Base-by-base conservation (phyloP, 2,888 invertebrate species). In the Spicauda simplicius region DNA sequence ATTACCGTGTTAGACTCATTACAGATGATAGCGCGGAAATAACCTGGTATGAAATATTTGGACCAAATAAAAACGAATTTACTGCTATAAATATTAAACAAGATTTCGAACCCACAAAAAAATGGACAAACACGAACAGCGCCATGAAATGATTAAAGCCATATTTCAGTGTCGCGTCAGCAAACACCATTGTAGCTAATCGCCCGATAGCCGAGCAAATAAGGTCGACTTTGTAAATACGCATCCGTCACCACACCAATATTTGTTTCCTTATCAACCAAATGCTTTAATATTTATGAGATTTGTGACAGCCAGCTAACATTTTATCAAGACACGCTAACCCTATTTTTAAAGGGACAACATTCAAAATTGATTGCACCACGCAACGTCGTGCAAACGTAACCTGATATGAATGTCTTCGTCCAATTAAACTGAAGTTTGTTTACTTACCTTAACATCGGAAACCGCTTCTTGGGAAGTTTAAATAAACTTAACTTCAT, bases 161-260 rank as follows among this genome's bases (percentile, higher is more conserved):
- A 67, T 67, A 67, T 67, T 62, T 62, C 41, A 67, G 52, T 57
- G 61, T 62, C 61, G 56, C 25, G 25, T 52, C 20, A 52, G 61
- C 61, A 67, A 62, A 67, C 61, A 67, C 52, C 67, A 61, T 67
- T 67, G 68, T 69, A 53, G 73, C 69, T 82, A 83, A 85, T 85
- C 83, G 75, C 70, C 62, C 73, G 67, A 78, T 79, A 82, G 80
- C 84, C 82, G 82, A 82, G 80, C 75, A 84, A 69, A 66, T 55
- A 67, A n/a, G 73, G 81, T 78, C 73, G 81, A 76, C 80, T 77
- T 72, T 71, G 80, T 80, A 83, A 84, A 83, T 80, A 83, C 70
- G 75, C 60, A 61, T 66, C 76, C 25, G 25, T 25, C 66, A 65
- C 68, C 68, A 62, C 69, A 19, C 69, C 71, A 71, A 74, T 76